Evolutionary conservation across 1,140 invertebrate genomes (phyloP), one percentile per base, ranked within the genome.

Genomic region (Drosophila rufa): DNA sequence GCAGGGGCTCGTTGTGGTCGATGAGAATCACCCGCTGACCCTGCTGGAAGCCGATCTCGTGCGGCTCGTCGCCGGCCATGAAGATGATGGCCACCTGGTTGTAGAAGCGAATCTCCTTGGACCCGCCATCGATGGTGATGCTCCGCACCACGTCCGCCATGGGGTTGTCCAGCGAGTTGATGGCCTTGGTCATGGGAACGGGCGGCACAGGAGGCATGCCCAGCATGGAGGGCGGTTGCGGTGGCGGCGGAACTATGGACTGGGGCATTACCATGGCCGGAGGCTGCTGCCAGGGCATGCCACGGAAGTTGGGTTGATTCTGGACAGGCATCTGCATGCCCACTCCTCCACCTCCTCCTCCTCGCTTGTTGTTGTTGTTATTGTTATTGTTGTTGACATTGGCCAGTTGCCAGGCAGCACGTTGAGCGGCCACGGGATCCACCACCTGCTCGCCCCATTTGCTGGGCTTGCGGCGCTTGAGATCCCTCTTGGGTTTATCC

Each of bases 61-160:
- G 94, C 0, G 97, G 97, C 92, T 98, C 96, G 77, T 97, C 96
- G 94, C 95, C 96, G 33, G 95, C 95, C 94, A 97, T 95, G 80
- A 98, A 96, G 6, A 98, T 96, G 19, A 98, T 94, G 1, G 97
- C 97, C 3, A 96, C 96, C 42, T 96, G 95, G 22, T 96, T 96
- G 78, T 98, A 98, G 79, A 97, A 97, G 47, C 97, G 94, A 47
- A 99, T 96, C 92, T 98, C 97, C 81, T 97, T 94, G 0, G 96
- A 95, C 33, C 96, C 93, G 4, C 96, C 95, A 91, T 98, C 97
- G 59, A 99, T 98, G 43, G 96, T 95, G 30, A 98, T 98, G n/a
- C 95, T 96, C 68, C 96, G 91, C 50, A 92, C 91, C 42, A 92
- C 62, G 70, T 92, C 89, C 3, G 80, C 84, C 80, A 92, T 87